Evolutionary conservation across 2,888 invertebrate genomes (phyloP), one percentile per base, ranked within the genome.

Genomic region (Scaeva pyrastri): DNA sequence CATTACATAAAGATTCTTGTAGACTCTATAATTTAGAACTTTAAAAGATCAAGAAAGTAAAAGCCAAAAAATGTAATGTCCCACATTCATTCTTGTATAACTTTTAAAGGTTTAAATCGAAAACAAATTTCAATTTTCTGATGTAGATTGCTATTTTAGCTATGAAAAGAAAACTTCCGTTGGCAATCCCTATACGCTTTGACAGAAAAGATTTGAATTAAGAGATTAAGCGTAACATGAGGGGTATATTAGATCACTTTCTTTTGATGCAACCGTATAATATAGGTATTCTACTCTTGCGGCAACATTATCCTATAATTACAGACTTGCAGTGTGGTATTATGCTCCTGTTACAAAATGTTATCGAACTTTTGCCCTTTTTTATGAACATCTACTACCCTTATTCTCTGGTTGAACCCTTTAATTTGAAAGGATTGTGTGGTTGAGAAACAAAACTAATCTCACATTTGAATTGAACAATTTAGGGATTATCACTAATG

Each of bases 391-490:
- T 1, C 4, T 39, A 60, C 60, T 14, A 60, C 60, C 60, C 60
- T 60, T 36, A 3, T 14, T 41, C 7, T 19, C 19, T 21, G 58
- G 16, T 39, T 60, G 60, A 60, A 60, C 60, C 60, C 60, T 60
- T 60, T 60, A 8, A 41, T 21, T 60, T 41, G 21, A 60, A 60
- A 60, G 60, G 60, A 60, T 41, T 60, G 60, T 60, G 60, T 60
- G 21, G 21, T 39, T 60, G 31, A 7, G 21, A 12, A 39, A 60
- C 21, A 11, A 39, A 60, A 39, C 19, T 21, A 39, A 60, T 39
- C 60, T 41, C 8, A 14, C 14, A 39, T 8, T 41, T 39, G 60
- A 41, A 21, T 41, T 39, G 60, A 41, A 21, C 60, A 60, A 41
- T 60, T 60, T 60, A 60, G 21, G 60, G 60, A 60, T 60, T 60